Conservation (phyloP, 2,797 vertebrate species). For the Rhyacichthys aspro region DNA sequence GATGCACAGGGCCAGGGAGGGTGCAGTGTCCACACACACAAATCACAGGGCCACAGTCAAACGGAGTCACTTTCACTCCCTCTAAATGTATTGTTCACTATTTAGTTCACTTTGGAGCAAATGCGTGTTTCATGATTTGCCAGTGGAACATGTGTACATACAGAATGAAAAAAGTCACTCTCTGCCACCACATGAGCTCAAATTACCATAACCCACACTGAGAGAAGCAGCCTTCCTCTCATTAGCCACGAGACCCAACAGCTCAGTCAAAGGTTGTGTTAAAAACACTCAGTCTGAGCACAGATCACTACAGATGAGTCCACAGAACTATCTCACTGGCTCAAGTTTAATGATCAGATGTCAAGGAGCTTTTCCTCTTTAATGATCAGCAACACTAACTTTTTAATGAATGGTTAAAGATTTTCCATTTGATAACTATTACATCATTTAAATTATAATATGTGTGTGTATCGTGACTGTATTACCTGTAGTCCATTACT, state of each 20-base stretch:
- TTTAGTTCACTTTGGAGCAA: conserved; percentile 43
- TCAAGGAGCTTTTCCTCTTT: conserved; percentile 6
- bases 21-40: conserved; percentile 71
- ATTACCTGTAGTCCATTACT: too few relatives aligned
- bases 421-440: too few relatives aligned
- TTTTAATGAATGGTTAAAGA: background rate
- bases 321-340: conserved; percentile 8
- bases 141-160: conserved; percentile 16
- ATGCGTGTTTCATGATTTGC: conserved; percentile 52
- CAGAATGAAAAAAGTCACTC: conserved; percentile 35
- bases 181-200: conserved; percentile 21
- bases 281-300: conserved; percentile 10
- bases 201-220: conserved; percentile 19
- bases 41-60: conserved; percentile 60
- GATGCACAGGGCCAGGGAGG: conserved; percentile 65
- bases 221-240: conserved; percentile 13
- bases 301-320: conserved; percentile 21
- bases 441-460: too few relatives aligned
- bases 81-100: conserved; percentile 50
- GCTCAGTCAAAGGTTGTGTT: conserved; percentile 19
- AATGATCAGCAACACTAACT: background rate
- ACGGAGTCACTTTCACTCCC: conserved; percentile 49
- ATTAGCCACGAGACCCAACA: conserved; percentile 14
- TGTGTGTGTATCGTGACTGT: too few relatives aligned
- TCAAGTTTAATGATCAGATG: conserved; percentile 21